Conservation (phyloP, 92 coral and sea anemone genomes). For the Desmophyllum pertusum region DNA sequence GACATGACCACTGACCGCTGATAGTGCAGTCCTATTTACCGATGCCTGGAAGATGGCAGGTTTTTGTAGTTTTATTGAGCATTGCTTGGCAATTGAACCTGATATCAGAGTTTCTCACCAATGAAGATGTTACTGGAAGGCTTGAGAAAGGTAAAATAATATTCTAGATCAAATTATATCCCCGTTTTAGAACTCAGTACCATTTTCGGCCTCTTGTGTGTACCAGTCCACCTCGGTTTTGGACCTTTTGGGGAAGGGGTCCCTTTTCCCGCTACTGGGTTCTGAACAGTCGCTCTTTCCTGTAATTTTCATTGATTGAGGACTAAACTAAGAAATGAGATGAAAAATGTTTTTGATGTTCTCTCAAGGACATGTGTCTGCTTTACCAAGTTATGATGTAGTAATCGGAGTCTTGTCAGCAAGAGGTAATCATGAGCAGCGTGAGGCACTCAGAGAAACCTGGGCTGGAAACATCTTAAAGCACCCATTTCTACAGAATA, state of each 20-base stretch:
- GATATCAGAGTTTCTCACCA: conserved; percentile 25
- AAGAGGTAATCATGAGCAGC: conserved; percentile 75
- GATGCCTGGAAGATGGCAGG: conserved; percentile 37
- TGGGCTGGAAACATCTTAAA: conserved; percentile 83
- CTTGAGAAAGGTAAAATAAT: background rate
- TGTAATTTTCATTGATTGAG: too few species aligned
- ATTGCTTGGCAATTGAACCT: conserved; percentile 32
- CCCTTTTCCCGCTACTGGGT: too few species aligned
- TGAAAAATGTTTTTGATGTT: background rate
- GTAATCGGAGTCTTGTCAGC: conserved; percentile 92
- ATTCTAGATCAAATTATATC: background rate
- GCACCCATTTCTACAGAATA: background rate
- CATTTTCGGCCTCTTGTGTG: too few species aligned
- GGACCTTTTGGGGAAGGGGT: too few species aligned
- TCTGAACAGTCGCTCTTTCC: too few species aligned
- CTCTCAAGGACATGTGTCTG: background rate
- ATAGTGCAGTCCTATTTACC: conserved; percentile 1
- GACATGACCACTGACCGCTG: background rate
- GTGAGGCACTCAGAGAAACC: conserved; percentile 82
- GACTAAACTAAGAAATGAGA: too few species aligned
- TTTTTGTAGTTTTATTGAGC: conserved; percentile 3
- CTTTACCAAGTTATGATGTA: conserved; percentile 64
- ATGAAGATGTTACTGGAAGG: background rate
- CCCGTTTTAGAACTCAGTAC: background rate
- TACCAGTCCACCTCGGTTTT: too few species aligned